Percentiles rank a stretch among this genome's conserved stretches.
These are phyloP conservation scores for Drosophila ficusphila DNA, from an alignment of 1,140 invertebrate species.

Conservation along the genomic window DNA sequence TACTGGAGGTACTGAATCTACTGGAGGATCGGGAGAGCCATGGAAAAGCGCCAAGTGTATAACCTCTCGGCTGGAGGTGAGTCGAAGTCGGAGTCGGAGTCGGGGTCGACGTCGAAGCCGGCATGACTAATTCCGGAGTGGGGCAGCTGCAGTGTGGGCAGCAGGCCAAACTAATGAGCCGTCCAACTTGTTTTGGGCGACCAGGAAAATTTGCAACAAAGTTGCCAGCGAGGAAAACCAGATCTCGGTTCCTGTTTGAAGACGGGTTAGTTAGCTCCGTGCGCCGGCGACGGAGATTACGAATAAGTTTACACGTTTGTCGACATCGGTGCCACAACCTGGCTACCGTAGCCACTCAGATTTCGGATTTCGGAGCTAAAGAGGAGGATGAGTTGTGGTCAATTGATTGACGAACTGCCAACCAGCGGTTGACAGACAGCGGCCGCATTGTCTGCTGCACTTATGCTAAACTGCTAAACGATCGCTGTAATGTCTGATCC, in stretches of 20 bases:
- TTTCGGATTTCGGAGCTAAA: background rate
- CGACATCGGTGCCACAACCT: constrained; percentile 41
- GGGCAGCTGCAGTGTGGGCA: constrained; percentile 36
- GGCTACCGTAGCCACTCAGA: constrained; percentile 10
- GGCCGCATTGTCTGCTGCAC: constrained; percentile 37
- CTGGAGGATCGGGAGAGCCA: background rate
- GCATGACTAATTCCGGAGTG: constrained; percentile 32
- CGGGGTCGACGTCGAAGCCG: constrained; percentile 4
- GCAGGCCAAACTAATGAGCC: constrained; percentile 38
- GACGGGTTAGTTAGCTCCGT: constrained; percentile 17
- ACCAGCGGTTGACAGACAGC: constrained; percentile 16
- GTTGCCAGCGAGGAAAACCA: constrained; percentile 30
- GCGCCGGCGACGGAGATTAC: constrained; percentile 36
- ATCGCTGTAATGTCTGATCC: constrained; percentile 29
- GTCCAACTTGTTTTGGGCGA: constrained; percentile 38
- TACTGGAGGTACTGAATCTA: too few relatives aligned
- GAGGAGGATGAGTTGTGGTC: background rate
- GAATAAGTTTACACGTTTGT: constrained; percentile 35
- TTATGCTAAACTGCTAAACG: constrained; percentile 47
- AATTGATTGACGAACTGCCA: constrained; percentile 38
- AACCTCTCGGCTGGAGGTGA: constrained; percentile 23
- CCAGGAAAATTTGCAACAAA: constrained; percentile 15
- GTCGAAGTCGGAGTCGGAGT: constrained; percentile 12
- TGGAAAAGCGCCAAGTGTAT: constrained; percentile 14
- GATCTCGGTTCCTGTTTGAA: constrained; percentile 45